phyloP scores from a whole-genome alignment of 2,888 invertebrate genomes.

The Calliphora vomitoria region DNA sequence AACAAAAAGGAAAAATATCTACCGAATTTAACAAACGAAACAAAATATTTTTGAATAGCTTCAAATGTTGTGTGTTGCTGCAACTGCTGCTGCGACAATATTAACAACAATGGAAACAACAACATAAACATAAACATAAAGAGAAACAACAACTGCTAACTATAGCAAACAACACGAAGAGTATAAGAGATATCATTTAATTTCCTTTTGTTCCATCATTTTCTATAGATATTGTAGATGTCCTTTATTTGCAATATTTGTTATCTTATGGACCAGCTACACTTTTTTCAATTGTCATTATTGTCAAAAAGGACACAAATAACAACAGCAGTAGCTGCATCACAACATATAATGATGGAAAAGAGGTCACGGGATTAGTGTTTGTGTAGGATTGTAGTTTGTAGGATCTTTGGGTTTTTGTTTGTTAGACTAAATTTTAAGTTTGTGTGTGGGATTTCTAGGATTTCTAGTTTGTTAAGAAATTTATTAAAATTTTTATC shows the following conservation, averaged over 20 bases:
- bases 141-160: slow-evolving; percentile 24
- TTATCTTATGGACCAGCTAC: slow-evolving; percentile 1
- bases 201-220: slow-evolving; percentile 55
- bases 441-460: background rate
- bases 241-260: slow-evolving; percentile 36
- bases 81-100: slow-evolving; percentile 23
- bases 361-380: slow-evolving; percentile 25
- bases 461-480: background rate
- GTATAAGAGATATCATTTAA: slow-evolving; percentile 56
- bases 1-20: slow-evolving; percentile 56
- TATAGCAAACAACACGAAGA: slow-evolving; percentile 32
- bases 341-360: background rate
- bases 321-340: background rate
- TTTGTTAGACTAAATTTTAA: background rate
- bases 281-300: slow-evolving; percentile 41
- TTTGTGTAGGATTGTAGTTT: background rate
- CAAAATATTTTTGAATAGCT: slow-evolving; percentile 71
- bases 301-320: slow-evolving; percentile 25
- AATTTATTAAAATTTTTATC: background rate
- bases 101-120: slow-evolving; percentile 6
- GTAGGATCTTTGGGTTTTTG: background rate
- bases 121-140: slow-evolving; percentile 22
- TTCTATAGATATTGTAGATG: slow-evolving; percentile 41
- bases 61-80: slow-evolving; percentile 32
- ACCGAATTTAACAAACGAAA: slow-evolving; percentile 60